Base-by-base conservation (phyloP, 1,140 invertebrate species). In the Schlechtendalia chinensis region DNA sequence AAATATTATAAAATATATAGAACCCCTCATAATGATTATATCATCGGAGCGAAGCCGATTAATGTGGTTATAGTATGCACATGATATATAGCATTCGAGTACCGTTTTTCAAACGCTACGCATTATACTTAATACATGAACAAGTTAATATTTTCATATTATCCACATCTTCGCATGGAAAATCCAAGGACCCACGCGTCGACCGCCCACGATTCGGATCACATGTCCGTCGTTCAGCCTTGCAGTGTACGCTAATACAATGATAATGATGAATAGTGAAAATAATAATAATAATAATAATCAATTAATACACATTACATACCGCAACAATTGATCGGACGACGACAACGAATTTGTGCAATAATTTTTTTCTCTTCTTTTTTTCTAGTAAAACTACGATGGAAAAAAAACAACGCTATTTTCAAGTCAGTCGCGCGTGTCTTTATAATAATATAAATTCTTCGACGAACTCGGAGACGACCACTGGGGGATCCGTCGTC, bases 401-500 rank as follows among this genome's bases (percentile, higher is more conserved):
- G 17, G 11, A 50, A 50, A 50, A 32, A 19, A 39, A 12, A 39
- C 1, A 22, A n/a, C 19, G 22, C 12, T 11, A 22, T 69, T 69
- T 69, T 24, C 65, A 69, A 39, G 65, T 69, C 65, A 69, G 32
- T 14, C 32, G 14, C 1, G 39, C 39, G 39, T 6, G 32, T 39
- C 14, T 50, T 65, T 39, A 39, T 22, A 39, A 65, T 45, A 65
- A 54, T 14, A 54, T 14, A 65, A 65, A 65, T 65, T 65, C 63
- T 65, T 61, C 24, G 24, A 61, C 59, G 16, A 61, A 24, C 59
- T 65, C 63, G 5, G 1, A n/a, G 22, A 12, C n/a, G 72, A 75
- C 72, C n/a, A 24, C 39, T n/a, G 27, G 14, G 19, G 63, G 16
- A 11, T 27, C 16, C 61, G 27, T 27, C 22, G 1, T 50, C 47